These are phyloP conservation scores for Clinocottus analis DNA, from an alignment of 2,113 vertebrate species.

Conservation along the genomic window DNA sequence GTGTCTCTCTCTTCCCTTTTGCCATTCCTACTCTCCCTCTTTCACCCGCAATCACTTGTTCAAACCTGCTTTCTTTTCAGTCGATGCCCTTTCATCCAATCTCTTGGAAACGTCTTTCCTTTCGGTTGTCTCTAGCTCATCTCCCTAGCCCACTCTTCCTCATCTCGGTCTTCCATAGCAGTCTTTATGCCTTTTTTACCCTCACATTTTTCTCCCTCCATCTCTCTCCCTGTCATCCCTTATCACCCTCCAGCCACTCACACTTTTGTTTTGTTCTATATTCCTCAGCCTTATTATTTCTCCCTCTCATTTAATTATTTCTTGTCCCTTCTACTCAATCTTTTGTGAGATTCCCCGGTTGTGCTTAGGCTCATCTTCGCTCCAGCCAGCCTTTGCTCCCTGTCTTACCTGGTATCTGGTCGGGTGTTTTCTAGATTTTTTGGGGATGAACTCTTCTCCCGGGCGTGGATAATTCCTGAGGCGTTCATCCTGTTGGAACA, in stretches of 20 bases:
- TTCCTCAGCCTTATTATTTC: background rate
- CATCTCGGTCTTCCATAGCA: background rate
- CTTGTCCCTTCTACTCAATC: background rate
- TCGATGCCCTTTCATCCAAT: slow-evolving; percentile 36
- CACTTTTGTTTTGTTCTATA: slow-evolving; percentile 4
- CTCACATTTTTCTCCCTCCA: slow-evolving; percentile 2
- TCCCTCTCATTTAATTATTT: slow-evolving; percentile 17
- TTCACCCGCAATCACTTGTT: slow-evolving; percentile 9
- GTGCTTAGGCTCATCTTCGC: background rate
- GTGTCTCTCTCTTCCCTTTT: slow-evolving; percentile 26
- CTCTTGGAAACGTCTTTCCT: slow-evolving; percentile 15
- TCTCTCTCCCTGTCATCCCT: slow-evolving; percentile 1
- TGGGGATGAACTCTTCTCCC: slow-evolving; percentile 87
- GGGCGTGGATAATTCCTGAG: slow-evolving; percentile 86
- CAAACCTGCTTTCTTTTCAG: background rate
- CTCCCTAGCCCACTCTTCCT: background rate
- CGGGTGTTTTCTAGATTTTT: slow-evolving; percentile 90
- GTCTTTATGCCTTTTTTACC: slow-evolving; percentile 3
- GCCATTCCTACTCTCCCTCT: background rate
- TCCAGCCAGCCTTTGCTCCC: background rate
- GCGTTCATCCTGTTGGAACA: slow-evolving; percentile 85
- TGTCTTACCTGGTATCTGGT: slow-evolving; percentile 94
- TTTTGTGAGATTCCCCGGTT: background rate
- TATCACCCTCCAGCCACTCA: slow-evolving; percentile 8
- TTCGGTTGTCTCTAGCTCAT: background rate